phyloP scores from a whole-genome alignment of 2,113 vertebrate genomes.

The Semnornis frantzii region DNA sequence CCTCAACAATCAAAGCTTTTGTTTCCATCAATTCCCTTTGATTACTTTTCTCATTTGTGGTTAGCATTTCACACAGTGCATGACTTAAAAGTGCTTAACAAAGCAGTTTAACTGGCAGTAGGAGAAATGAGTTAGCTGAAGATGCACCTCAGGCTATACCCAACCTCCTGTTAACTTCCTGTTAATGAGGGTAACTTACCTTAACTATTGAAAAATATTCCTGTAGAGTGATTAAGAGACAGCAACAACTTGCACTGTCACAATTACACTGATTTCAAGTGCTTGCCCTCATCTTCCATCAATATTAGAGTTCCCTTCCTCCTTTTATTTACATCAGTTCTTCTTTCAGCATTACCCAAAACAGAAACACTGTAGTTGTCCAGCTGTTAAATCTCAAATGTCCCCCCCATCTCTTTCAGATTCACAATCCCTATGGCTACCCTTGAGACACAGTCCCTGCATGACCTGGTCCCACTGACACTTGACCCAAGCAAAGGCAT shows the following conservation, averaged over 20 bases:
- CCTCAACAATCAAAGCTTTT: not conserved
- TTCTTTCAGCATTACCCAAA: not conserved
- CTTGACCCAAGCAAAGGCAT: not conserved
- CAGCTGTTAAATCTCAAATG: not conserved
- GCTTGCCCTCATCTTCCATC: not conserved
- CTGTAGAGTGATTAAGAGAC: not conserved
- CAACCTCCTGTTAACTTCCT: no score
- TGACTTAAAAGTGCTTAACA: not conserved
- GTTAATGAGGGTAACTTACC: not conserved
- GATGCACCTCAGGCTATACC: not conserved
- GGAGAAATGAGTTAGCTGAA: not conserved
- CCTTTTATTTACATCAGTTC: rapidly evolving
- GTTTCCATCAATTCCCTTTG: not conserved
- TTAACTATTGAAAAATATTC: not conserved
- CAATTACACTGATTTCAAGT: not conserved
- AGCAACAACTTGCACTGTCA: not conserved
- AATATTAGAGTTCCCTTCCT: rapidly evolving
- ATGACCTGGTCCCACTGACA: not conserved
- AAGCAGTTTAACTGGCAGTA: not conserved
- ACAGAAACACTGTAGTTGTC: rapidly evolving
- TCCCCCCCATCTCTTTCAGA: not conserved
- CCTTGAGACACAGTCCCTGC: not conserved
- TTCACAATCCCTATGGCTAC: not conserved
- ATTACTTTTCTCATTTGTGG: not conserved
- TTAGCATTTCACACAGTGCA: not conserved